phyloP scores from a whole-genome alignment of 2,888 invertebrate species.

The Cenopis cana region DNA sequence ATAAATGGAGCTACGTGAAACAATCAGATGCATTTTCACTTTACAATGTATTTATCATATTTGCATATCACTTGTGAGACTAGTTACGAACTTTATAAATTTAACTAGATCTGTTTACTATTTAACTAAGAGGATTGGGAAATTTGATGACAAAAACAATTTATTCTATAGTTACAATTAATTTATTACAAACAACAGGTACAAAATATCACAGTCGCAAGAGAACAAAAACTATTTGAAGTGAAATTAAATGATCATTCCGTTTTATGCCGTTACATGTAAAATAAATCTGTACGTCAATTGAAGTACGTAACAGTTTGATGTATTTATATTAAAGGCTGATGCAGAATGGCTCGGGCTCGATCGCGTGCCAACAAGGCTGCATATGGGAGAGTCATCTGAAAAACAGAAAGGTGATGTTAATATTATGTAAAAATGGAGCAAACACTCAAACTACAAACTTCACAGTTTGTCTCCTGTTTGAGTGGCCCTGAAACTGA shows the following conservation, averaged over 20 bases:
- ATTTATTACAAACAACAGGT: slow-evolving; percentile 42
- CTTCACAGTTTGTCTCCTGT: slow-evolving; percentile 55
- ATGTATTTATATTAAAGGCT: slow-evolving; percentile 82
- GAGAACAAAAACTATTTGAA: slow-evolving; percentile 3
- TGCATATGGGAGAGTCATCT: slow-evolving; percentile 84
- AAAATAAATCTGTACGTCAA: slow-evolving; percentile 58
- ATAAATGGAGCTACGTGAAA: slow-evolving; percentile 58
- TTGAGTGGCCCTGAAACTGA: slow-evolving; percentile 76
- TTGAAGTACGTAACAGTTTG: slow-evolving; percentile 65
- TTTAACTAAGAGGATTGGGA: neutral
- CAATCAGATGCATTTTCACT: slow-evolving; percentile 63
- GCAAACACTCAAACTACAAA: slow-evolving; percentile 77
- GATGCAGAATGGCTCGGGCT: slow-evolving; percentile 87
- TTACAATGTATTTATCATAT: slow-evolving; percentile 36
- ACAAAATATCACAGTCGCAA: slow-evolving; percentile 38
- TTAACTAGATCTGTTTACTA: neutral
- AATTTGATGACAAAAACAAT: slow-evolving; percentile 18
- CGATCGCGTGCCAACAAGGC: slow-evolving; percentile 87
- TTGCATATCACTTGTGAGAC: slow-evolving; percentile 9
- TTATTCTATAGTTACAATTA: slow-evolving; percentile 2
- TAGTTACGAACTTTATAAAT: neutral
- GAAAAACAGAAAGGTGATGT: slow-evolving; percentile 84
- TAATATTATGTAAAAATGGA: slow-evolving; percentile 62
- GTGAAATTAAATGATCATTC: slow-evolving; percentile 17
- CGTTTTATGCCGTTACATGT: slow-evolving; percentile 38